A percentile compares a stretch with the other conserved stretches of the same genome.
These are phyloP conservation scores for Drosophila saltans DNA, from an alignment of 1,140 invertebrate genomes.

Conservation along the genomic window DNA sequence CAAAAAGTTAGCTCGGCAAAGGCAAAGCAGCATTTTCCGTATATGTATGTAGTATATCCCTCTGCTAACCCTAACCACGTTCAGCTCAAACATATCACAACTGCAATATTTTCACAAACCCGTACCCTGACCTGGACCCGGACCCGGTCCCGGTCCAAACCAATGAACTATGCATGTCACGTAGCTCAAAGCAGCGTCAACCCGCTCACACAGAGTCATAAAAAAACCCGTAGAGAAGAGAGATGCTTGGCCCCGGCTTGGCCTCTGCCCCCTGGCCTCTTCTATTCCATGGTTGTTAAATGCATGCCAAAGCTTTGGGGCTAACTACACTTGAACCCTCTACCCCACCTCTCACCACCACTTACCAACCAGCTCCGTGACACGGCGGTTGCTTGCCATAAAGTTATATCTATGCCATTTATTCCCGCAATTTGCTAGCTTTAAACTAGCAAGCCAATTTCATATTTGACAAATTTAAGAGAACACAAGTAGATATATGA, in stretches of 20 bases:
- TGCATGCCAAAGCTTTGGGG: slow-evolving; percentile 73
- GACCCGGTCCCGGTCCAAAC: slow-evolving; percentile 25
- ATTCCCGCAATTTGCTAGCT: slow-evolving; percentile 69
- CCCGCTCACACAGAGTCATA: slow-evolving; percentile 32
- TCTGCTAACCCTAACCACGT: slow-evolving; percentile 6
- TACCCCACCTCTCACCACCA: neutral
- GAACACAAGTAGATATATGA: neutral
- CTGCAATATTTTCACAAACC: slow-evolving; percentile 68
- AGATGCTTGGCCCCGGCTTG: slow-evolving; percentile 43
- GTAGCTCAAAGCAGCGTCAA: slow-evolving; percentile 61
- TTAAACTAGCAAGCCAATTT: slow-evolving; percentile 54
- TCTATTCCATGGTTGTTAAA: slow-evolving; percentile 60
- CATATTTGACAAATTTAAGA: slow-evolving; percentile 73
- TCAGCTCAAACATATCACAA: slow-evolving; percentile 76
- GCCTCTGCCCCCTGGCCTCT: slow-evolving; percentile 31
- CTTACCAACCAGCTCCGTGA: slow-evolving; percentile 21
- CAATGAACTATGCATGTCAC: slow-evolving; percentile 78
- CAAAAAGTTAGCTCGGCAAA: slow-evolving; percentile 25
- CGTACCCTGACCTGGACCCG: slow-evolving; percentile 25
- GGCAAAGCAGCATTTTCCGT: neutral
- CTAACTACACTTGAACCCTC: slow-evolving; percentile 70
- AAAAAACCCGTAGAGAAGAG: slow-evolving; percentile 39
- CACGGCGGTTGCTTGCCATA: slow-evolving; percentile 68
- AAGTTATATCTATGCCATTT: slow-evolving; percentile 74
- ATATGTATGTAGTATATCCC: slow-evolving; percentile 37